Conservation (phyloP, 2,888 invertebrate species). For the Drosophila siamana region DNA sequence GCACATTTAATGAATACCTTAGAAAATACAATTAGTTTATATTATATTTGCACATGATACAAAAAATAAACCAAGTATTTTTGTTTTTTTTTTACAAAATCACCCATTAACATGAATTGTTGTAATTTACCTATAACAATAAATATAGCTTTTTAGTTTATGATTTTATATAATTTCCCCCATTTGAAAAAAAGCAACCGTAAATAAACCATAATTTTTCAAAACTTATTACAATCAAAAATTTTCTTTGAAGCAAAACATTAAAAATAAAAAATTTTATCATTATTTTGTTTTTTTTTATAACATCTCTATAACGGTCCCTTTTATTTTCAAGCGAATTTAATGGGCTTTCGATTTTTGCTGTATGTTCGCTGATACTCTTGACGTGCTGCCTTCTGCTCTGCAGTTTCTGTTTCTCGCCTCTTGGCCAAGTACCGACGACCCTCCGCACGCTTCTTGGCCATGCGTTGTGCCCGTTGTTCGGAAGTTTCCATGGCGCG, state of each 20-base stretch:
- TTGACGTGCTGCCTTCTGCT: not conserved
- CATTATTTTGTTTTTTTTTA: too few species aligned
- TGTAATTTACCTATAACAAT: too few species aligned
- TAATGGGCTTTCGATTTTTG: constrained; percentile 23
- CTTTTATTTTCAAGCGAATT: constrained; percentile 17
- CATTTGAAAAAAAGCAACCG: too few species aligned
- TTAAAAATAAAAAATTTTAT: too few species aligned
- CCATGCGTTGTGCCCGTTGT: constrained; percentile 23
- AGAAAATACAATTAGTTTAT: constrained; percentile 34
- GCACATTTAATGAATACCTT: not conserved
- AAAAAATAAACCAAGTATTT: too few species aligned
- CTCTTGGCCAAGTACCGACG: constrained; percentile 24
- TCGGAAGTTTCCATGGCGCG: constrained; percentile 38
- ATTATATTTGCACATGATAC: constrained; percentile 10
- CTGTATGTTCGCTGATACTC: constrained; percentile 24
- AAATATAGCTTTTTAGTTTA: too few species aligned
- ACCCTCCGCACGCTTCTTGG: constrained; percentile 20
- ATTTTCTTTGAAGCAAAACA: constrained; percentile 18
- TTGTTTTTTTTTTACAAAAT: too few species aligned
- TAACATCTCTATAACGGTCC: too few species aligned
- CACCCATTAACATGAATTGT: too few species aligned
- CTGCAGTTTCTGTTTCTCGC: constrained; percentile 4
- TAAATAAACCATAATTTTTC: too few species aligned
- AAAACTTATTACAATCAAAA: too few species aligned
- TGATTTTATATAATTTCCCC: too few species aligned